A percentile compares a stretch with the other conserved stretches of the same genome.
Evolutionary conservation across 2,888 invertebrate genomes (phyloP).

Genomic region (Tanaodytes sp.): DNA sequence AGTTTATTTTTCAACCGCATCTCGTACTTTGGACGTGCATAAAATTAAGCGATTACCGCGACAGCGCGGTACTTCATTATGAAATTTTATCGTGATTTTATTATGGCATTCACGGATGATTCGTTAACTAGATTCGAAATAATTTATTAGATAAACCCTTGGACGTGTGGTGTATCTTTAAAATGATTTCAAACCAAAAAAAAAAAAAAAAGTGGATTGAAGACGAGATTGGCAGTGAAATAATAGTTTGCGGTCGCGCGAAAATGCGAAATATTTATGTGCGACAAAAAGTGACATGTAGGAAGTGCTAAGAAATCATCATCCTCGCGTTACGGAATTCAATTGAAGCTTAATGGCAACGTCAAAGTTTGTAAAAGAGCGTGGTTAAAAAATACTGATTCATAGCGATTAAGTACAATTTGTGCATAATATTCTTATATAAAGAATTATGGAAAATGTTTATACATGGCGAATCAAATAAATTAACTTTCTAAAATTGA

Average conservation of each 20-base stretch:
- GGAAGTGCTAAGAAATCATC: neutral
- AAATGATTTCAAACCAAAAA: too few species aligned
- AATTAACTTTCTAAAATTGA: conserved; percentile 30
- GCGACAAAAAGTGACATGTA: neutral
- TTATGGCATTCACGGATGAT: neutral
- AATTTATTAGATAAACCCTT: too few species aligned
- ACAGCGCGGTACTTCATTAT: too few species aligned
- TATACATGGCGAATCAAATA: conserved; percentile 6
- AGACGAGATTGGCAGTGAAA: conserved; percentile 12
- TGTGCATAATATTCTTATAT: conserved; percentile 8
- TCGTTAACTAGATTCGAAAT: neutral
- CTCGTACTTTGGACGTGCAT: conserved; percentile 11
- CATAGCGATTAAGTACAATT: neutral
- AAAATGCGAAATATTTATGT: neutral
- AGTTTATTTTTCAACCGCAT: conserved; percentile 2
- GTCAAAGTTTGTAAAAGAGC: neutral
- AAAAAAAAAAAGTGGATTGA: too few species aligned
- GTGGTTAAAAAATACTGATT: neutral
- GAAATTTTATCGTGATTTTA: conserved; percentile 5
- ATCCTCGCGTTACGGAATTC: neutral
- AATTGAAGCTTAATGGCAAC: neutral
- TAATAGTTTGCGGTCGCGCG: conserved; percentile 1
- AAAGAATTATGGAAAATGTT: conserved; percentile 12
- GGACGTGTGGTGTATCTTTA: too few species aligned
- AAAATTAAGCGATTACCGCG: too few species aligned